A percentile compares a stretch with the other conserved stretches of the same genome.
phyloP scores from a whole-genome alignment of 2,888 invertebrate species.

The Drosophila cracens region DNA sequence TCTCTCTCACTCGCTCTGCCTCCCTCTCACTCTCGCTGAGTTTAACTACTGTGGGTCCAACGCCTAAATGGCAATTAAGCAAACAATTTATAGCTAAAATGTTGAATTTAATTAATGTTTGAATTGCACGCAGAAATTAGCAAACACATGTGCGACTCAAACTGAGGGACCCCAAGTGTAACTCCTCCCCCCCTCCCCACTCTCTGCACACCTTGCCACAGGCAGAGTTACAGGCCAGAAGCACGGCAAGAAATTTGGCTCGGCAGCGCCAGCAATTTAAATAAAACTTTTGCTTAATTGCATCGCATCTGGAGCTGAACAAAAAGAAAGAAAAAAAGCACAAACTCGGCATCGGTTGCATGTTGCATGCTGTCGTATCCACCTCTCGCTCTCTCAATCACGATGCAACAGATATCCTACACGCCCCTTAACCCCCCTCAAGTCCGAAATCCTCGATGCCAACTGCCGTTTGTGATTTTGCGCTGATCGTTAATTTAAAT shows the following conservation, averaged over 20 bases:
- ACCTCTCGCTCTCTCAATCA: constrained; percentile 49
- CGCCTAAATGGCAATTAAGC: constrained; percentile 77
- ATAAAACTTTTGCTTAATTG: constrained; percentile 80
- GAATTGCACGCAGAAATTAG: constrained; percentile 77
- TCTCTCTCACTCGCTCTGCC: background rate
- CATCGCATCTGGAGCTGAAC: constrained; percentile 60
- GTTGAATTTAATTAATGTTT: constrained; percentile 78
- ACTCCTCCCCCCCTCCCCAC: background rate
- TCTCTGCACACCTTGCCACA: background rate
- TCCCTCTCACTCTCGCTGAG: background rate
- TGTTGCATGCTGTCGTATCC: constrained; percentile 48
- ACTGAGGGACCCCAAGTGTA: constrained; percentile 13
- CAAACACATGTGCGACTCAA: constrained; percentile 70
- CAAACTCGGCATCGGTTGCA: constrained; percentile 53
- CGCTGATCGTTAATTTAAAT: constrained; percentile 77
- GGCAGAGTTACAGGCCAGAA: constrained; percentile 56
- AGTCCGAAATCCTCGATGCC: constrained; percentile 10
- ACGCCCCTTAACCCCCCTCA: background rate
- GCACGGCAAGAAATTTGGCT: constrained; percentile 49
- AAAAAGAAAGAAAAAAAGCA: background rate
- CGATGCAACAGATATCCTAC: constrained; percentile 29
- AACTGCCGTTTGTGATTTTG: constrained; percentile 66
- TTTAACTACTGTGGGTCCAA: constrained; percentile 34
- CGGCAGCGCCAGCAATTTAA: constrained; percentile 73
- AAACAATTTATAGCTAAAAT: constrained; percentile 77